phyloP scores from a whole-genome alignment of 64 coral and sea anemone genomes.

The Montipora foliosa region DNA sequence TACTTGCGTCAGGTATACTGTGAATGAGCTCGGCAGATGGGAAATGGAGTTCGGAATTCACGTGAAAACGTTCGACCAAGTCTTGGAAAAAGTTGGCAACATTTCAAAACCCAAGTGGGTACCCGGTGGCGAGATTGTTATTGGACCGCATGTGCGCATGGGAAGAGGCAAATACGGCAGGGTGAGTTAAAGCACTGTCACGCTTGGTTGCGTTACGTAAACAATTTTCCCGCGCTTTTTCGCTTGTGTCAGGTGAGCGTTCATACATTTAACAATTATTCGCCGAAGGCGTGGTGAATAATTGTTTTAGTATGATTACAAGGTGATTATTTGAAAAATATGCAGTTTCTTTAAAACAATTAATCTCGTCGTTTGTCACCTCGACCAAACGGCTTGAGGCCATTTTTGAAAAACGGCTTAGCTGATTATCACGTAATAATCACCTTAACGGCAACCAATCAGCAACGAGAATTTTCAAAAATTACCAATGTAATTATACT shows the following conservation, averaged over 20 bases:
- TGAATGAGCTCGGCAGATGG: constrained; percentile 87
- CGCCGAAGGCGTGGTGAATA: too few relatives aligned
- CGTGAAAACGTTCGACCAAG: constrained; percentile 92
- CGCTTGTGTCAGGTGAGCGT: not conserved
- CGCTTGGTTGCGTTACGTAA: not conserved
- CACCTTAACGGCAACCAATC: too few relatives aligned
- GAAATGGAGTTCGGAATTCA: constrained; percentile 93
- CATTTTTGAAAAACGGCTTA: too few relatives aligned
- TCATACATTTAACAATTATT: too few relatives aligned
- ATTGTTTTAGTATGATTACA: too few relatives aligned
- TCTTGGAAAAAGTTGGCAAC: constrained; percentile 68
- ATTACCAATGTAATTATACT: too few relatives aligned
- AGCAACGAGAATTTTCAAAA: too few relatives aligned
- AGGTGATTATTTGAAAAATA: too few relatives aligned
- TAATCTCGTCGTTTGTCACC: too few relatives aligned
- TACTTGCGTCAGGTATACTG: constrained; percentile 82
- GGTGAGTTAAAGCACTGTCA: constrained; percentile 47
- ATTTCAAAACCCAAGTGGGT: constrained; percentile 87
- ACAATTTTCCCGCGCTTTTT: not conserved
- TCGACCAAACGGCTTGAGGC: too few relatives aligned
- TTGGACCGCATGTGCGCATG: constrained; percentile 75
- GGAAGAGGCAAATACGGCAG: constrained; percentile 87
- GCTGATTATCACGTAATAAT: too few relatives aligned
- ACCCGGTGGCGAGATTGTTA: constrained; percentile 92
- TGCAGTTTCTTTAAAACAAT: too few relatives aligned